Base-by-base conservation (phyloP, 2,797 vertebrate species). In the Pangasius macronema region DNA sequence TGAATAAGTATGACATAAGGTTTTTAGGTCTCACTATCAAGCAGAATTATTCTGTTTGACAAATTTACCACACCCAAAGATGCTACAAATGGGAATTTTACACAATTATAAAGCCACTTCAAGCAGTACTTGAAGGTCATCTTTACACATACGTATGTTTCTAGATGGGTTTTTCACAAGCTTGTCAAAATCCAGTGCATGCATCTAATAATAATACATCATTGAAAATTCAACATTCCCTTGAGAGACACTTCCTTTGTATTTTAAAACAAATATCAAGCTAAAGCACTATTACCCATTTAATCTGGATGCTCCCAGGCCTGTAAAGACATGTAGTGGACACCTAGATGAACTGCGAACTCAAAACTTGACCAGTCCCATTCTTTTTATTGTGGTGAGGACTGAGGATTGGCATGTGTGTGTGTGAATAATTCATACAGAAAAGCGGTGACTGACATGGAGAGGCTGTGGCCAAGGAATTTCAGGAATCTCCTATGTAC, bases 401-500 rank as follows among this genome's bases (percentile, higher is more conserved):
- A 79, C 61, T 73, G 51, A 63, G 27, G 22, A 75, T 49, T n/a
- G 8, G 89, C 79, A 86, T 86, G 90, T 76, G 90, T 86, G 90
- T 76, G 90, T 72, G 46, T n/a, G 84, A 90, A 89, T 27, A 92
- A 88, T 95, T 92, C 92, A 89, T 87, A 91, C 93, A 91, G 87
- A 92, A 93, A 93, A 94, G 91, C 89, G 88, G 91, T 92, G 92
- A 95, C 93, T 51, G 82, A 90, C 93, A 92, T 92, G 92, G 93
- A 93, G 93, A 93, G 93, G 91, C 90, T 92, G 94, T 91, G 90
- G 91, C 89, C 10, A 86, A 92, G 95, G 96, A 95, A 96, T 96
- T 94, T 70, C 86, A 94, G 93, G 95, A 96, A 96, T 96, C 93
- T 75, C 93, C 92, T 93, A 87, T 93, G 92, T 95, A 95, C 94